Conservation (phyloP, 2,888 invertebrate species). For the Parnassius apollo region DNA sequence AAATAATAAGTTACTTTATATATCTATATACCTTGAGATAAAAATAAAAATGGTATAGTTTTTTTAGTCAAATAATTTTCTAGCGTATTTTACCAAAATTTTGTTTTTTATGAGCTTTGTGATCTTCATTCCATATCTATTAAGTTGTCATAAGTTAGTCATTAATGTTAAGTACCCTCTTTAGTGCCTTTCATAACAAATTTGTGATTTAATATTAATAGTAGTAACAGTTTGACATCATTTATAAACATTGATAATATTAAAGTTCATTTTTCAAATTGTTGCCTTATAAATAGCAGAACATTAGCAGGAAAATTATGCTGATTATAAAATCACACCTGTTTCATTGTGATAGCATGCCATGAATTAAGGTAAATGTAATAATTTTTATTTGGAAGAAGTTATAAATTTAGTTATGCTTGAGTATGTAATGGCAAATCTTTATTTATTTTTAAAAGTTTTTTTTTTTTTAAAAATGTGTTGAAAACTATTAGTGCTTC, state of each 20-base stretch:
- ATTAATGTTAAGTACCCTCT: slow-evolving; percentile 38
- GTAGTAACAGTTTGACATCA: too few species aligned
- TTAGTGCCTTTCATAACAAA: slow-evolving; percentile 19
- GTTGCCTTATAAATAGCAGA: too few species aligned
- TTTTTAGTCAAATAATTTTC: too few species aligned
- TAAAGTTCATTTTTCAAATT: too few species aligned
- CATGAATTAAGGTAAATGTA: slow-evolving; percentile 19
- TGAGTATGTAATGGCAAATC: background rate
- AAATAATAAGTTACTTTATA: too few species aligned
- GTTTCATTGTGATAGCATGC: background rate
- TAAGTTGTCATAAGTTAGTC: slow-evolving; percentile 38
- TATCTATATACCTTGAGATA: too few species aligned
- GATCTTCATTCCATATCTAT: slow-evolving; percentile 59
- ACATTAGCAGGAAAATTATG: slow-evolving; percentile 1
- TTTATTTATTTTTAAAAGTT: too few species aligned
- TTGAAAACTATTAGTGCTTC: too few species aligned
- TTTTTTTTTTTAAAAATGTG: too few species aligned
- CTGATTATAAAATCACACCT: slow-evolving; percentile 1
- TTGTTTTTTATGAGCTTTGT: slow-evolving; percentile 44
- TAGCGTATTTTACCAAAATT: slow-evolving; percentile 26
- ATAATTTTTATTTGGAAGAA: background rate
- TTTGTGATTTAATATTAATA: too few species aligned
- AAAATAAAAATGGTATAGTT: too few species aligned
- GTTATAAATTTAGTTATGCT: background rate
- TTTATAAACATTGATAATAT: too few species aligned